Conservation (phyloP, 2,888 invertebrate species). For the Drepana falcataria region DNA sequence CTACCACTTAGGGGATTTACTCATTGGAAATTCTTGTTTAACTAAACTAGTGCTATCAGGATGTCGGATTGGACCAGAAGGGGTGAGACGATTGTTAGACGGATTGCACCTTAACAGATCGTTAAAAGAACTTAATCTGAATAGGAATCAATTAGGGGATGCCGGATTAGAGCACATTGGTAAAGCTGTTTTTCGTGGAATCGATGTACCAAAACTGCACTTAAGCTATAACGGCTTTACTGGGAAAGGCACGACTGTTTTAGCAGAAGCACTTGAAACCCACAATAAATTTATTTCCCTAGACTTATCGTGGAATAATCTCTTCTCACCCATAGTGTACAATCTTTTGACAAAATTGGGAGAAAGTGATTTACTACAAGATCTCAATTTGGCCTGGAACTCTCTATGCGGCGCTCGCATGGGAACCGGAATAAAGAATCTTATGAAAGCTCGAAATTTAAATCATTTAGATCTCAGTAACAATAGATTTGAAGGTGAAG, state of each 20-base stretch:
- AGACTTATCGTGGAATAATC: slow-evolving; percentile 56
- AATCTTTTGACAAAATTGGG: slow-evolving; percentile 34
- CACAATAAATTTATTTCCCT: slow-evolving; percentile 40
- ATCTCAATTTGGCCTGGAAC: slow-evolving; percentile 54
- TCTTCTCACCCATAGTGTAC: slow-evolving; percentile 27
- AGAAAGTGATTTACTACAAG: slow-evolving; percentile 35
- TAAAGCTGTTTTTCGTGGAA: slow-evolving; percentile 29
- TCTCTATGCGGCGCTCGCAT: slow-evolving; percentile 33
- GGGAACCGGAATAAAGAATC: slow-evolving; percentile 30
- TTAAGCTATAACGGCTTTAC: slow-evolving; percentile 48
- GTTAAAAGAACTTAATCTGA: slow-evolving; percentile 38
- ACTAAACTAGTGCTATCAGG: slow-evolving; percentile 46
- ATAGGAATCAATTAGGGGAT: slow-evolving; percentile 44
- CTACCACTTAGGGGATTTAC: slow-evolving; percentile 54
- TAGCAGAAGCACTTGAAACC: slow-evolving; percentile 44
- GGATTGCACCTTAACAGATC: slow-evolving; percentile 33
- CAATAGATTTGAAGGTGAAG: slow-evolving; percentile 41
- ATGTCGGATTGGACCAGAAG: slow-evolving; percentile 49
- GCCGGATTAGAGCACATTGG: slow-evolving; percentile 36
- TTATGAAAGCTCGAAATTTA: slow-evolving; percentile 33
- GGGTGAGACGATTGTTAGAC: slow-evolving; percentile 31
- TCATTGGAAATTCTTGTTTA: slow-evolving; percentile 39
- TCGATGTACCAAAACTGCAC: slow-evolving; percentile 37
- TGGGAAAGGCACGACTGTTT: slow-evolving; percentile 29
- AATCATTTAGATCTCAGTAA: slow-evolving; percentile 42